Base-by-base conservation (phyloP, 2,888 invertebrate genomes). In the Ichneumoninae sp. region DNA sequence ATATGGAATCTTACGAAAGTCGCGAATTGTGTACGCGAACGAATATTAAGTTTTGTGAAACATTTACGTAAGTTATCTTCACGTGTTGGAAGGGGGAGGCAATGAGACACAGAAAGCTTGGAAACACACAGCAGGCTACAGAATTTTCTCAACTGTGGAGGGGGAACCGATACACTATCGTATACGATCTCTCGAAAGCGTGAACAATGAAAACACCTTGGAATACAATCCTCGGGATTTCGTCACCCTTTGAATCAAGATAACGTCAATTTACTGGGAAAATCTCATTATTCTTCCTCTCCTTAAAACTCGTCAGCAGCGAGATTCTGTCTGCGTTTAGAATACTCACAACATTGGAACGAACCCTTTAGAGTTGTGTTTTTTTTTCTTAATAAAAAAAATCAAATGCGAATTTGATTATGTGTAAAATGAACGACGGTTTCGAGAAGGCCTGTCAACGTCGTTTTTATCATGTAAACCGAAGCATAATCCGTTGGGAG, bases 41-140 rank as follows among this genome's bases (percentile, higher is more conserved):
- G 63, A 44, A 13, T 57, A 83, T 68, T 77, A 36, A 68, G 50
- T 69, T 66, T 69, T 44, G 54, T 71, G 26, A 19, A 19, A 44
- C 52, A 70, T 78, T 75, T 40, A 83, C 68, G 68, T 77, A 60
- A 75, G 74, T 26, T 74, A 73, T 10, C 52, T 50, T 81, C 44
- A 40, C 19, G 10, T 13, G 70, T 19, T 22, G 66, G 52, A 68
- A n/a, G 47, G 22, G 13, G 6, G 54, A n/a, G 75, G n/a, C 6
- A 47, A 73, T 76, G 76, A 73, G 75, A 85, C 85, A 85, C 75
- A 66, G 70, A 82, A 85, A 86, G 83, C 84, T 81, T 78, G 68
- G 79, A 85, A 78, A 86, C 86, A 86, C 81, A 83, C 82, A 86
- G 83, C 83, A 69, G 83, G 85, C 71, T 85, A 85, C 69, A 74